A percentile compares a stretch with the other conserved stretches of the same genome.
Evolutionary conservation across 2,113 vertebrate species (phyloP).

Genomic region (Salvelinus fontinalis): DNA sequence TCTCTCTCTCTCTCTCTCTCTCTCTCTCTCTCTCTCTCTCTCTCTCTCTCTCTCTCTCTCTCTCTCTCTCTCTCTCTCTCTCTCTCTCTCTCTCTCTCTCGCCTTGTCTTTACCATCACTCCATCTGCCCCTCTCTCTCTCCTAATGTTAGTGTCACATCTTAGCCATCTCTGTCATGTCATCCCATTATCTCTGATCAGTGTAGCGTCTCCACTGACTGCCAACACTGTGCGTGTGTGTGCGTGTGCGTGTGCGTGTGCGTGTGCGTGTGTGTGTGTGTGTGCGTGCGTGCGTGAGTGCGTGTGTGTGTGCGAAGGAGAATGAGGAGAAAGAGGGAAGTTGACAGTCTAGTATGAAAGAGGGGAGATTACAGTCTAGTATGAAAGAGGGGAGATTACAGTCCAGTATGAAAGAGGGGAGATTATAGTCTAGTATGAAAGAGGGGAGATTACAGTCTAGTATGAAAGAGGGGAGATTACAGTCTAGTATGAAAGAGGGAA

Average conservation of each 20-base stretch:
- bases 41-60: not conserved
- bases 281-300: not conserved
- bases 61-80: not conserved
- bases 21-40: not conserved
- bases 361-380: too few relatives aligned
- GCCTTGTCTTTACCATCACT: too few relatives aligned
- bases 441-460: too few relatives aligned
- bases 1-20: not conserved
- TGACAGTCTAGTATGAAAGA: not conserved
- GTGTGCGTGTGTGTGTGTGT: not conserved
- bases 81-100: not conserved
- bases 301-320: not conserved
- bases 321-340: not conserved
- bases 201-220: not conserved
- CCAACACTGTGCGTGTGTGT: not conserved
- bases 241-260: not conserved
- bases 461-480: not conserved
- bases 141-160: not conserved
- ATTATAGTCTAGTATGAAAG: too few relatives aligned
- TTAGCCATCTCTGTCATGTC: not conserved
- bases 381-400: too few relatives aligned
- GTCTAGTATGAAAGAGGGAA: too few relatives aligned
- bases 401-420: not conserved
- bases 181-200: not conserved
- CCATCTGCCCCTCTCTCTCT: not conserved